Evolutionary conservation across 1,140 invertebrate genomes (phyloP), one percentile per base, ranked within the genome.

Genomic region (Eubasilissa regina): DNA sequence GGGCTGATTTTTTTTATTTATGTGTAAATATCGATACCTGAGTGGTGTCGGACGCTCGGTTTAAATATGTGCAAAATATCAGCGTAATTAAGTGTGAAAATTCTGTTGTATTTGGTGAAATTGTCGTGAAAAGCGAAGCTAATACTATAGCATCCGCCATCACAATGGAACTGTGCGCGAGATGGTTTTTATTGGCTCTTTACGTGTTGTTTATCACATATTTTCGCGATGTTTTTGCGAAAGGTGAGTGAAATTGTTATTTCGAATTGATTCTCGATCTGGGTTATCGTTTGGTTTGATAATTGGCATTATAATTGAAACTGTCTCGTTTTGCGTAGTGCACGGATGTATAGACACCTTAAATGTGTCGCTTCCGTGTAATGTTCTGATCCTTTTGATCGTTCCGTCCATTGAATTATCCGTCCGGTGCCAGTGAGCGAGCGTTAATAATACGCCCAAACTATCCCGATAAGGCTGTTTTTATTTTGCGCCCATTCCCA

Each of bases 1-100:
- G 64, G 66, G 76, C 76, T 43, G 58, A 44, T 76, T 76, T 78
- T 70, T 66, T 35, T 78, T 78, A 78, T 78, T 78, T 78, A 70
- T 58, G 76, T 78, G 62, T 78, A 72, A 56, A 78, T 78, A 78
- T 45, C 43, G 25, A 58, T 70, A 56, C n/a, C 19, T 73, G 77
- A 43, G 68, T 11, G 17, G 73, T 74, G 68, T 55, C 77, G 77
- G 68, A 73, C 77, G 17, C 45, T 73, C 44, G 21, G 35, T 68
- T 25, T 44, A 35, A 51, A 47, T 47, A 62, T 68, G 76, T 53
- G 66, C 62, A 44, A 78, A 15, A 17, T 72, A 44, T 70, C 43
- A 44, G n/a, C 44, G 10, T 48, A 53, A 55, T 78, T 78, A 12
- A 19, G 43, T 53, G 51, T 7, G 47, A 13, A 70, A 70, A n/a